A percentile compares a stretch with the other conserved stretches of the same genome.
Conservation (phyloP, 1,140 invertebrate species). For the Colletes latitarsis region DNA sequence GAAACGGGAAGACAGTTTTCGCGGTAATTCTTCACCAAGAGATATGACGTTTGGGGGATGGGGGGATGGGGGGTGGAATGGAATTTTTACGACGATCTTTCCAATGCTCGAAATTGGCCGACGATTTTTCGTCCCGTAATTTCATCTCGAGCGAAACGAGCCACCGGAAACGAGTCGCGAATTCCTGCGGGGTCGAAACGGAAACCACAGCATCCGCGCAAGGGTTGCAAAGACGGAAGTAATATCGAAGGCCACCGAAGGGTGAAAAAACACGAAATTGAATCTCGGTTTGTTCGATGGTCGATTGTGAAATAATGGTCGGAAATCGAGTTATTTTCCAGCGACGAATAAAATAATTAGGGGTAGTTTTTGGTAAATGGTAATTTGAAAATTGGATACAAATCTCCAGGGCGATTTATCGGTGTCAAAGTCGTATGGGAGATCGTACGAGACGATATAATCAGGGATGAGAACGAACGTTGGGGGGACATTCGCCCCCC, state of each 20-base stretch:
- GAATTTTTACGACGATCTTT: background rate
- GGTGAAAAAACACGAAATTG: conserved; percentile 11
- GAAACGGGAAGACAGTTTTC: no score
- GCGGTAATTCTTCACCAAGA: no score
- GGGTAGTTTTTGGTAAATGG: background rate
- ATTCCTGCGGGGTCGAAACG: background rate
- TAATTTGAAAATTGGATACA: no score
- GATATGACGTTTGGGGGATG: no score
- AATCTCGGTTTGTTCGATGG: conserved; percentile 7
- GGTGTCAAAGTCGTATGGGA: no score
- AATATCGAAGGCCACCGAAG: conserved; percentile 1
- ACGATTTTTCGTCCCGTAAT: background rate
- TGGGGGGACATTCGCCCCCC: background rate
- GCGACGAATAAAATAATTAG: background rate
- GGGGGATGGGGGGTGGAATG: no score
- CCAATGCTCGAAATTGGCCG: background rate
- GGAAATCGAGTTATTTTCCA: background rate
- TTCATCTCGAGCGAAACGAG: background rate
- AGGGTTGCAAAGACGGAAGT: background rate
- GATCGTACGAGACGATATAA: no score
- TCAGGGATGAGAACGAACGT: no score
- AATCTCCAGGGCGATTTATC: no score
- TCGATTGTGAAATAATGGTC: background rate
- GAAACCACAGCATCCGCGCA: background rate
- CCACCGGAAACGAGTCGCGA: background rate